Conservation (phyloP, 2,888 invertebrate genomes). For the Boloria selene region DNA sequence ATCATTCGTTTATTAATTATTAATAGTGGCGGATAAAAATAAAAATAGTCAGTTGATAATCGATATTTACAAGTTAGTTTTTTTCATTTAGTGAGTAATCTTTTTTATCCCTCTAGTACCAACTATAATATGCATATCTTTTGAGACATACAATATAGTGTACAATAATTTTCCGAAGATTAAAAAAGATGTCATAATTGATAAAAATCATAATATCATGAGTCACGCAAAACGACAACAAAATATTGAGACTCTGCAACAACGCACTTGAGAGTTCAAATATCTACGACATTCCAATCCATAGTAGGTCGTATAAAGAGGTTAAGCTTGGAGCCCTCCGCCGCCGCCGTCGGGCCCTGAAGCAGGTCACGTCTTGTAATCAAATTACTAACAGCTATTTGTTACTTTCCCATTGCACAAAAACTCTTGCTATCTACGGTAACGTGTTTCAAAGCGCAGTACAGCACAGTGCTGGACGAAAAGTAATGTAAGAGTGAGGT, state of each 20-base stretch:
- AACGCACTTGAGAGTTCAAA: slow-evolving; percentile 1
- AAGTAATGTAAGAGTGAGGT: background rate
- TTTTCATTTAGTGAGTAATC: too few species aligned
- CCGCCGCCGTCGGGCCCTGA: slow-evolving; percentile 14
- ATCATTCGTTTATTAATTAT: too few species aligned
- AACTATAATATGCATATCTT: too few species aligned
- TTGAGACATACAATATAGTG: too few species aligned
- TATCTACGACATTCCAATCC: background rate
- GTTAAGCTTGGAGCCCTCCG: slow-evolving; percentile 1
- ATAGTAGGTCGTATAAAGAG: slow-evolving; percentile 17
- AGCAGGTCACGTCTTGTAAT: slow-evolving; percentile 15
- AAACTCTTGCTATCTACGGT: background rate
- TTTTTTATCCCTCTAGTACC: too few species aligned
- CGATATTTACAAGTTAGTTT: too few species aligned
- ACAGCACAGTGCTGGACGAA: too few species aligned
- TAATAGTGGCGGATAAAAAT: too few species aligned
- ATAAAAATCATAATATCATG: too few species aligned
- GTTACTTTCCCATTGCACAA: slow-evolving; percentile 13
- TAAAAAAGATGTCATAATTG: too few species aligned
- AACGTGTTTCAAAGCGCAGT: background rate
- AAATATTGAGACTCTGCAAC: background rate
- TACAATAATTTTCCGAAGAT: too few species aligned
- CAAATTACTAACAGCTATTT: background rate
- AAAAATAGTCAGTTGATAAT: too few species aligned
- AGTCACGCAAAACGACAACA: background rate